phyloP scores from a whole-genome alignment of 1,140 invertebrate species.

The Eupristina koningsbergeri region DNA sequence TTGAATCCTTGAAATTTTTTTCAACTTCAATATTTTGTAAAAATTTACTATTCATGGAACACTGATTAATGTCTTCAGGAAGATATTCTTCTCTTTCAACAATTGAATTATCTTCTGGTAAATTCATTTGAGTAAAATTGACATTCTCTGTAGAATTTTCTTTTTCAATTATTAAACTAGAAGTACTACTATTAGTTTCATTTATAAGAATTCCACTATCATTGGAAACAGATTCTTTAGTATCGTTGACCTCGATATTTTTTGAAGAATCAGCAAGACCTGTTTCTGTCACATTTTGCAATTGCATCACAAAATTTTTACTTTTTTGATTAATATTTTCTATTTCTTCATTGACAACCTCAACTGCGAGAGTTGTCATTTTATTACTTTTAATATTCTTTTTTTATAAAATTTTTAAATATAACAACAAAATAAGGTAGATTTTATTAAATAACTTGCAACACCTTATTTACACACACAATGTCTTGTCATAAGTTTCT shows the following conservation, averaged over 20 bases:
- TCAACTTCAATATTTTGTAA: constrained; percentile 16
- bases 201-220: constrained; percentile 26
- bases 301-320: neutral
- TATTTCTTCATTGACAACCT: neutral
- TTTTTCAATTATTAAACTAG: neutral
- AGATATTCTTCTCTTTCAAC: neutral
- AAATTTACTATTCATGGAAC: constrained; percentile 11
- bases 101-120: neutral
- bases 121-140: neutral
- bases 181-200: constrained; percentile 4
- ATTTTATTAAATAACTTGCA: neutral
- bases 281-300: constrained; percentile 10
- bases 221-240: neutral
- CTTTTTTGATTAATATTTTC: neutral
- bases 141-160: neutral
- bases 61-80: constrained; percentile 6
- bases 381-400: constrained; percentile 6
- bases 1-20: neutral
- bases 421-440: neutral
- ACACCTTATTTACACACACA: constrained; percentile 18
- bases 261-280: neutral
- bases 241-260: constrained; percentile 16
- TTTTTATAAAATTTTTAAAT: neutral
- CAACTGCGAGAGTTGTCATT: constrained; percentile 25
- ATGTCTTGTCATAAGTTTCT: neutral